Evolutionary conservation across 2,888 invertebrate genomes (phyloP).

Genomic region (Cryptops parisi): DNA sequence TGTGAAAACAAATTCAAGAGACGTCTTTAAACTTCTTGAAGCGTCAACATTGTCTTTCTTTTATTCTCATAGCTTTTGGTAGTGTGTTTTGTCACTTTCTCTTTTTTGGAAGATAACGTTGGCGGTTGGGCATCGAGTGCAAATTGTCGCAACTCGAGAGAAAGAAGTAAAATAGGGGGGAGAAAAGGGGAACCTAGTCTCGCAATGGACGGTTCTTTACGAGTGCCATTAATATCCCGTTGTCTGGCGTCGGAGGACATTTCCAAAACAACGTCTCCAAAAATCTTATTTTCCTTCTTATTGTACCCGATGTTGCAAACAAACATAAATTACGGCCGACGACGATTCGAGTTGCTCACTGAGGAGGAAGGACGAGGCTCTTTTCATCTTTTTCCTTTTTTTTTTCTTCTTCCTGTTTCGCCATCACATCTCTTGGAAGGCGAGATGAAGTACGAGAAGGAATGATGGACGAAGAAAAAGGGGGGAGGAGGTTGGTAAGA

Average conservation of each 20-base stretch:
- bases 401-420: no score
- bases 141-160: no score
- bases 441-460: not conserved
- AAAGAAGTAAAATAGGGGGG: not conserved
- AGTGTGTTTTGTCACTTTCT: not conserved
- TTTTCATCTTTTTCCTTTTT: no score
- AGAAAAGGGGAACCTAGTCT: not conserved
- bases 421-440: no score
- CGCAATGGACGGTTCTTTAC: not conserved
- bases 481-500: not conserved
- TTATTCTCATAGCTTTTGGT: no score
- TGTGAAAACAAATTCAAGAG: no score
- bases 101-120: not conserved
- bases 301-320: not conserved
- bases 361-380: not conserved
- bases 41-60: no score
- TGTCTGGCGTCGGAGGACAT: conserved; percentile 3
- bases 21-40: no score
- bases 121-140: not conserved
- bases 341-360: not conserved
- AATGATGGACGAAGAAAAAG: not conserved
- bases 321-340: not conserved
- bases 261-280: conserved; percentile 7
- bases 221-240: not conserved
- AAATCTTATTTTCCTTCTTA: not conserved